Base-by-base conservation (phyloP, 2,888 invertebrate species). In the Euproctis similis region DNA sequence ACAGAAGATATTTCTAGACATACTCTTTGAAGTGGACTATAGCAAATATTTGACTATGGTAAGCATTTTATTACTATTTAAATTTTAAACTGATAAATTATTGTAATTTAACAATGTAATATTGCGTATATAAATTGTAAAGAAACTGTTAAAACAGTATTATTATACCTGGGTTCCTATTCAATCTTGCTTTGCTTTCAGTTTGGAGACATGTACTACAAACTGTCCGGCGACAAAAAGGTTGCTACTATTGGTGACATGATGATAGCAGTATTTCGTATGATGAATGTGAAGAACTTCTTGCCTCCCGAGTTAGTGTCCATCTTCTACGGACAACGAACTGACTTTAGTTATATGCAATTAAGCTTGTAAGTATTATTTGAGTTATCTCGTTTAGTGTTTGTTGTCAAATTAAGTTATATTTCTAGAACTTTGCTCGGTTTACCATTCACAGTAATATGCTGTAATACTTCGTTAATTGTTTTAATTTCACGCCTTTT, bases 11-110 rank as follows among this genome's bases (percentile, higher is more conserved):
- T 39, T 86, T 2, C 68, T 76, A 30, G 75, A 74, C 26, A 34
- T 87, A 3, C 31, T 87, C 20, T 56, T 75, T 27, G 78, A 87
- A 52, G 53, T 87, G 2, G 72, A 88, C 48, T 75, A 85, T 35
- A 70, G 59, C n/a, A 87, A 85, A 49, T 77, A 85, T 46, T 39
- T 87, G 28, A 75, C 69, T 38, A 85, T 87, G 85, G 85, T 87
- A 39, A 68, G 21, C 10, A 3, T 20, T 8, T 18, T 18, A 18
- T n/a, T n/a, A n/a, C n/a, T n/a, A n/a, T n/a, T n/a, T 21, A 21
- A 6, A 11, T 3, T 6, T 2, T n/a, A 20, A 5, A 10, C 20
- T 7, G 7, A 9, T 3, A 19, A 19, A 8, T 19, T 8, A 2
- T 19, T 3, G 6, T 19, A 19, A 19, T 7, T 3, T 8, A 19